phyloP scores from a whole-genome alignment of 92 coral and sea anemone genomes.

The Zoanthus sociatus region DNA sequence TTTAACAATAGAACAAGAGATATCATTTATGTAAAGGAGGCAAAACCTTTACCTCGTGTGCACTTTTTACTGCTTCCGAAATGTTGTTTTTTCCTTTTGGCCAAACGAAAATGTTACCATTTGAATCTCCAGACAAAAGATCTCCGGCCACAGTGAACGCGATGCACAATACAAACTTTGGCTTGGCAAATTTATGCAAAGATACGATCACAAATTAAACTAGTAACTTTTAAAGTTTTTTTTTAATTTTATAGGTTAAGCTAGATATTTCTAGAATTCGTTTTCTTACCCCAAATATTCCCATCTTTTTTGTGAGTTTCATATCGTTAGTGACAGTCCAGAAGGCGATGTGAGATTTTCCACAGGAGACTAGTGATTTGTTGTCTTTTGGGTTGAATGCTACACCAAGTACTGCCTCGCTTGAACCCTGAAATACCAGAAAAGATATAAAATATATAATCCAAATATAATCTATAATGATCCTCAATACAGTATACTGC shows the following conservation, averaged over 20 bases:
- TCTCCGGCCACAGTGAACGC: constrained; percentile 71
- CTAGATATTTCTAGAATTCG: no score
- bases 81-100: constrained; percentile 80
- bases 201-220: not conserved
- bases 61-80: constrained; percentile 63
- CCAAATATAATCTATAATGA: not conserved
- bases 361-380: constrained; percentile 72
- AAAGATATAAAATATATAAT: no score
- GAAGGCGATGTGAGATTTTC: constrained; percentile 87
- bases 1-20: no score
- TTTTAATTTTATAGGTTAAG: not conserved
- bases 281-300: constrained; percentile 74
- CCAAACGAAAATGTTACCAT: constrained; percentile 82
- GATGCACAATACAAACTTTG: constrained; percentile 78
- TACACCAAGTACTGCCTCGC: constrained; percentile 74
- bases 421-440: constrained; percentile 60
- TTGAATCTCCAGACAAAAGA: constrained; percentile 81
- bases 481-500: not conserved
- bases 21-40: no score
- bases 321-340: constrained; percentile 75
- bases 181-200: constrained; percentile 75
- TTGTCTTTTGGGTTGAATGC: constrained; percentile 70
- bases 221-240: not conserved
- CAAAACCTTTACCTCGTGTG: constrained; percentile 69
- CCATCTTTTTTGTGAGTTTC: constrained; percentile 81